Evolutionary conservation across 2,797 vertebrate genomes (phyloP), one percentile per base, ranked within the genome.

Genomic region (Rhyacichthys aspro): DNA sequence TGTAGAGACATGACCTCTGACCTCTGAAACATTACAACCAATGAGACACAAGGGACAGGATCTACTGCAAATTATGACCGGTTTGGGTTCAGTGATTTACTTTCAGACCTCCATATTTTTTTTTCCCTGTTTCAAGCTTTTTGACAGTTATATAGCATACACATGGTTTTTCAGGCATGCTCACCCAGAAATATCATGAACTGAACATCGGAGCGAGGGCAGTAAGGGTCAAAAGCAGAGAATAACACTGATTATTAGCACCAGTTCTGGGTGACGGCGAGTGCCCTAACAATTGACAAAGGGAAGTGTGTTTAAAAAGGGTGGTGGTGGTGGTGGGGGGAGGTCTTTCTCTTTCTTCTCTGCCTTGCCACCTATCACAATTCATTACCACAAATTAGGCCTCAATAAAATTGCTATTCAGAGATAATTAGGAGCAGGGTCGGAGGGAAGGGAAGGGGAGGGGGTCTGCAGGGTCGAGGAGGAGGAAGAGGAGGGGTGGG

Each of bases 401-500:
- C 93, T 94, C 91, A 92, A 92, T 94, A 92, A 90, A 92, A 92
- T 93, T 94, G 89, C 89, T 93, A 94, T 94, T 96, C 93, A 93
- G 91, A 93, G 91, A 94, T 94, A 95, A 95, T 94, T 95, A 95
- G 90, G 86, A 83, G 88, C 48, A 52, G 59, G 67, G 82, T 72
- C 59, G 72, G 52, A 1, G 63, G 0, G 59, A 81, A 82, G 48
- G 70, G 79, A 74, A 72, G 74, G 53, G 58, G 81, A 1, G 67
- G 0, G 59, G 82, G 86, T n/a, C 79, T 42, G 75, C 68, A 55
- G 49, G 57, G 23, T 28, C 23, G 81, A 28, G 23, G 23, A 28
- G 23, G 23, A 28, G 76, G 55, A 2, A 7, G 81, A 50, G 33
- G 63, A 74, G 57, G 43, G 36, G 80, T 68, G 61, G 1, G 65